These are phyloP conservation scores for Siphamia tubifer DNA, from an alignment of 2,113 vertebrate genomes.

Conservation along the genomic window DNA sequence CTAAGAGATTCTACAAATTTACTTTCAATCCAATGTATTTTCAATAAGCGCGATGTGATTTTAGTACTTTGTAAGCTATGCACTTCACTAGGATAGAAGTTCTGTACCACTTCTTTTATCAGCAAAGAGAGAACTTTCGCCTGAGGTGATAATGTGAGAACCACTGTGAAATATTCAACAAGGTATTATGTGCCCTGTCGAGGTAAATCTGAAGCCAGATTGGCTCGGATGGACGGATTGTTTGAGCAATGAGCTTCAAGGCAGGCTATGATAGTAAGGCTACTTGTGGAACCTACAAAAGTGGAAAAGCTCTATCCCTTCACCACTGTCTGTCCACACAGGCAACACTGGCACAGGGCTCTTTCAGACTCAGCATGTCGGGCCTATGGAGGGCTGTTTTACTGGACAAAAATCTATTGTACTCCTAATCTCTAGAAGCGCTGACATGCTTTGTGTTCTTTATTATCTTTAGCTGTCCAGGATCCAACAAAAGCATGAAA, in stretches of 20 bases:
- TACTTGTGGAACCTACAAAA: slow-evolving; percentile 20
- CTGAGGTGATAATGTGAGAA: slow-evolving; percentile 47
- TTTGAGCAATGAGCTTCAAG: slow-evolving; percentile 14
- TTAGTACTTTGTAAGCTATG: slow-evolving; percentile 22
- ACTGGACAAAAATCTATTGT: slow-evolving; percentile 75
- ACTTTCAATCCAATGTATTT: too few species aligned
- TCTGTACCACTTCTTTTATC: slow-evolving; percentile 8
- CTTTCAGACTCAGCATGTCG: slow-evolving; percentile 64
- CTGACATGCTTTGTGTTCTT: slow-evolving; percentile 74
- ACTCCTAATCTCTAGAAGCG: slow-evolving; percentile 70
- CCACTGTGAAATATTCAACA: slow-evolving; percentile 67
- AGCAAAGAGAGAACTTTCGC: slow-evolving; percentile 33
- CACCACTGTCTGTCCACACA: slow-evolving; percentile 27
- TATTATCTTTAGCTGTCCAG: slow-evolving; percentile 70
- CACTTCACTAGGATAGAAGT: background rate
- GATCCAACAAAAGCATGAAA: slow-evolving; percentile 62
- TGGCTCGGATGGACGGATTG: slow-evolving; percentile 12
- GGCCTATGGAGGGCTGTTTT: slow-evolving; percentile 52
- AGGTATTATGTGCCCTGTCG: slow-evolving; percentile 43
- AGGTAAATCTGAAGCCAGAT: slow-evolving; percentile 43
- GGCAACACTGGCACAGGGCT: slow-evolving; percentile 18
- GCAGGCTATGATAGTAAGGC: slow-evolving; percentile 7
- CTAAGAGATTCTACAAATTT: too few species aligned
- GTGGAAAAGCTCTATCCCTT: slow-evolving; percentile 25
- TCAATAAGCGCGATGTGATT: too few species aligned